Evolutionary conservation across 2,797 vertebrate species (phyloP).

Genomic region (Muscicapa comitata): DNA sequence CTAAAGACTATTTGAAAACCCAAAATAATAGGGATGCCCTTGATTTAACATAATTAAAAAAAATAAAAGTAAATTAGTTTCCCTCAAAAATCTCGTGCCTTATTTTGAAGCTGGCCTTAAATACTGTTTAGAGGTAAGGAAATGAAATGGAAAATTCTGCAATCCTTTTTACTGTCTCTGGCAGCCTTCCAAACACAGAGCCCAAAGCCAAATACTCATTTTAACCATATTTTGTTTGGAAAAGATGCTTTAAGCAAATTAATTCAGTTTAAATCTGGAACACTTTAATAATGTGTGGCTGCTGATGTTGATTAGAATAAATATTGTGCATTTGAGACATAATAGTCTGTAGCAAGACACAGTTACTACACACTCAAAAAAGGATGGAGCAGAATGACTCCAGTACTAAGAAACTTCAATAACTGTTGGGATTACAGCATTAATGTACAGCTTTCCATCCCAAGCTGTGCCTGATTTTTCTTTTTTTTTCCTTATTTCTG

Average conservation of each 20-base stretch:
- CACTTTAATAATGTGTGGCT: conserved; percentile 15
- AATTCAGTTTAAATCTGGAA: conserved; percentile 21
- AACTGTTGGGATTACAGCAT: background rate
- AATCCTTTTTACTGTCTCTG: conserved; percentile 22
- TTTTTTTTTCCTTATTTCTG: background rate
- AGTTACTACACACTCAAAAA: background rate
- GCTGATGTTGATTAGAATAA: conserved; percentile 34
- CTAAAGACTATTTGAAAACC: background rate
- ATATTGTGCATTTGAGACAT: conserved; percentile 7
- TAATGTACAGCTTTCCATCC: background rate
- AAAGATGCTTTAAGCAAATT: conserved; percentile 49
- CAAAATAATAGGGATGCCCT: conserved; percentile 30
- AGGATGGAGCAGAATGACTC: background rate
- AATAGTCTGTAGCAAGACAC: background rate
- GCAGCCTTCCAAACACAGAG: conserved; percentile 16
- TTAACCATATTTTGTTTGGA: conserved; percentile 52
- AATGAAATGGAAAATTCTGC: conserved; percentile 41
- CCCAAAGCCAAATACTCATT: conserved; percentile 38
- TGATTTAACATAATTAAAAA: conserved; percentile 38
- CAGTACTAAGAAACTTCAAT: background rate
- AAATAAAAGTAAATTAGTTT: conserved; percentile 3
- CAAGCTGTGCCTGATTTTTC: background rate
- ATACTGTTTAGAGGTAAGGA: conserved; percentile 31
- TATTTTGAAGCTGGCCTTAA: conserved; percentile 33
- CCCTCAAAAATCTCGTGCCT: background rate